These are phyloP conservation scores for Platygyra sinensis DNA, from an alignment of 64 coral and sea anemone species.

Conservation along the genomic window DNA sequence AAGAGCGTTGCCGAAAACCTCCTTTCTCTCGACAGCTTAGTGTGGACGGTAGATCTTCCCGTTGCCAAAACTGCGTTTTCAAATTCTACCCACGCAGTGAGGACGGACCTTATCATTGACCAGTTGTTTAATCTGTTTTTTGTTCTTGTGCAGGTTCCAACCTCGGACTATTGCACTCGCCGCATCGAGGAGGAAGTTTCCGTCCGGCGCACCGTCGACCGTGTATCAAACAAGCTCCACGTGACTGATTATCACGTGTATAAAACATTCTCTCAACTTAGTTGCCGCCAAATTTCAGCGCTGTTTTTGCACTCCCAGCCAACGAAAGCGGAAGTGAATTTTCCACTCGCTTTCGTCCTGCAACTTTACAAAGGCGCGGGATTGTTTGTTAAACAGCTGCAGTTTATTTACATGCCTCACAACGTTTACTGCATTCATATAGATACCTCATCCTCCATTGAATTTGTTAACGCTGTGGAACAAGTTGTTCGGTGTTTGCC, in stretches of 20 bases:
- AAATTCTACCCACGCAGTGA: too few species aligned
- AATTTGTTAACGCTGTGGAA: slow-evolving; percentile 24
- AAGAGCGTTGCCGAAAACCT: too few species aligned
- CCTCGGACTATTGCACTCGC: not conserved
- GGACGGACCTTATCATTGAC: too few species aligned
- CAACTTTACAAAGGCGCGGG: slow-evolving; percentile 43
- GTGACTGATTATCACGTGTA: not conserved
- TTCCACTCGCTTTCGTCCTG: slow-evolving; percentile 37
- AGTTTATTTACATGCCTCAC: slow-evolving; percentile 53
- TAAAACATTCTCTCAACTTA: slow-evolving; percentile 5
- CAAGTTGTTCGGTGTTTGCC: slow-evolving; percentile 34
- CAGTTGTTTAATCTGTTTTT: too few species aligned
- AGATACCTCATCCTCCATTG: not conserved
- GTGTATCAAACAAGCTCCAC: not conserved
- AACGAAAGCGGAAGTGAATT: slow-evolving; percentile 23
- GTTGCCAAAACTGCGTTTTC: too few species aligned
- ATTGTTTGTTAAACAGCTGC: slow-evolving; percentile 43
- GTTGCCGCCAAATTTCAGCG: not conserved
- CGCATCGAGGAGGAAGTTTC: not conserved
- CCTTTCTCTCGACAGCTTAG: too few species aligned
- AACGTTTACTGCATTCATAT: slow-evolving; percentile 59
- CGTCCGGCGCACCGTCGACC: not conserved
- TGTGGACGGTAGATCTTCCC: too few species aligned
- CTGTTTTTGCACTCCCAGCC: not conserved
- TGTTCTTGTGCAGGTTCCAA: not conserved